Percentiles rank a stretch among this genome's conserved stretches.
These are phyloP conservation scores for Tragulus kanchil DNA, from an alignment of 2,113 vertebrate genomes.

Conservation along the genomic window DNA sequence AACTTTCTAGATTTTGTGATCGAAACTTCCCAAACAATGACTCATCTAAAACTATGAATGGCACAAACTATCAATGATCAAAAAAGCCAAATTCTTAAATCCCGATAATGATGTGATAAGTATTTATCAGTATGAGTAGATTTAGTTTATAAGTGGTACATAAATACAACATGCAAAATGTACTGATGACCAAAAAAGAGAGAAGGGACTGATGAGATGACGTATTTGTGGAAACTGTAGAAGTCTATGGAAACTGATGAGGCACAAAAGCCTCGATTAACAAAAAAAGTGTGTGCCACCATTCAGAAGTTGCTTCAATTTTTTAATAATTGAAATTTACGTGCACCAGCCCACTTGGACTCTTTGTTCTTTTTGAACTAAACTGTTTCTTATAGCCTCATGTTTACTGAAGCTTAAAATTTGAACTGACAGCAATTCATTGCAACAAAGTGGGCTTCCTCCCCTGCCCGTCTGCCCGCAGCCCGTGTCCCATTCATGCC, in stretches of 20 bases:
- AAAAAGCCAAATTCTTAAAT: background rate
- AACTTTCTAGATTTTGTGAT: background rate
- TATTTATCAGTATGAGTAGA: background rate
- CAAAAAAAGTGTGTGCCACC: constrained; percentile 81
- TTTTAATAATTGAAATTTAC: constrained; percentile 89
- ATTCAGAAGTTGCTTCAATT: constrained; percentile 87
- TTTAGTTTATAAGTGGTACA: background rate
- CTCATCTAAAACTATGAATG: background rate
- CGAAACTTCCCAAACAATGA: background rate
- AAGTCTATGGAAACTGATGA: constrained; percentile 73
- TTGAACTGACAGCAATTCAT: constrained; percentile 93
- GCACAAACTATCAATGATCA: background rate
- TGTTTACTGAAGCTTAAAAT: constrained; percentile 93
- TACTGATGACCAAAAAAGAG: constrained; percentile 52
- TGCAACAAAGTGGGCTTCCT: constrained; percentile 89
- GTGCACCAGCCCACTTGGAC: constrained; percentile 87
- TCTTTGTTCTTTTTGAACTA: constrained; percentile 89
- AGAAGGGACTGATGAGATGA: constrained; percentile 74
- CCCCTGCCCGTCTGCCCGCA: constrained; percentile 81
- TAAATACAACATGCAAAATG: constrained; percentile 52
- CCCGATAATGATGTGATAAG: background rate
- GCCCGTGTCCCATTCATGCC: constrained; percentile 86
- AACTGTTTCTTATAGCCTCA: constrained; percentile 88
- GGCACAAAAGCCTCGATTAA: constrained; percentile 77
- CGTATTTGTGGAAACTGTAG: constrained; percentile 77